These are phyloP conservation scores for Trimorus sp. DNA, from an alignment of 2,888 invertebrate species.

Conservation along the genomic window DNA sequence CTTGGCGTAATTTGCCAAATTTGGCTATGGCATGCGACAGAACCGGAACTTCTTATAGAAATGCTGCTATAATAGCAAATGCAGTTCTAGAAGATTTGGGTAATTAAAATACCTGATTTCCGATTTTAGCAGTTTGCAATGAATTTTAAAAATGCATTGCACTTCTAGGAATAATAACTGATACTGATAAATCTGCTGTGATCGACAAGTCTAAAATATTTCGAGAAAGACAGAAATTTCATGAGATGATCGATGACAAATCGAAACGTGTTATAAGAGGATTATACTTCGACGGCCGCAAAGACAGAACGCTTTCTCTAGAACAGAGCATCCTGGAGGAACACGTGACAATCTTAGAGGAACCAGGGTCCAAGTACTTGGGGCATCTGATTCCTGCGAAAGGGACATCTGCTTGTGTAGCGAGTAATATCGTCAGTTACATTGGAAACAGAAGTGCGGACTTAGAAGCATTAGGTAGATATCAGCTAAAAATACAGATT, in stretches of 20 bases:
- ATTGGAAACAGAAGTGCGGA: neutral
- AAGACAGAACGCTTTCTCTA: conserved; percentile 4
- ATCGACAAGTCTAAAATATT: conserved; percentile 11
- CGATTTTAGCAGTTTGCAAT: too few species aligned
- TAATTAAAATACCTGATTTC: too few species aligned
- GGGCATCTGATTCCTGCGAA: neutral
- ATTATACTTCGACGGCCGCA: conserved; percentile 11
- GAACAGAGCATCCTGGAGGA: neutral
- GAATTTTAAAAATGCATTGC: too few species aligned
- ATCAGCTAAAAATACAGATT: too few species aligned
- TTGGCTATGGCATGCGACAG: conserved; percentile 19
- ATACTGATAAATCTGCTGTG: neutral
- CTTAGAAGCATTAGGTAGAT: neutral
- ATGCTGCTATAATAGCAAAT: conserved; percentile 1
- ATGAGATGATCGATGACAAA: neutral
- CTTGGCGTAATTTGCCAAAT: neutral
- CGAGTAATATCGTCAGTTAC: neutral
- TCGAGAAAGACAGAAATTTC: conserved; percentile 6
- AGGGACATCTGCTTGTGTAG: neutral
- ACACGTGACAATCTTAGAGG: conserved; percentile 12
- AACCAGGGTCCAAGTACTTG: conserved; percentile 26
- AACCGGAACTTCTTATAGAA: conserved; percentile 8
- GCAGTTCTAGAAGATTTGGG: conserved; percentile 5
- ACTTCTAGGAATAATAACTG: neutral
- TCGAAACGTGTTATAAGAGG: neutral